Conservation (phyloP, 2,888 invertebrate species). For the Pollenia angustigena region DNA sequence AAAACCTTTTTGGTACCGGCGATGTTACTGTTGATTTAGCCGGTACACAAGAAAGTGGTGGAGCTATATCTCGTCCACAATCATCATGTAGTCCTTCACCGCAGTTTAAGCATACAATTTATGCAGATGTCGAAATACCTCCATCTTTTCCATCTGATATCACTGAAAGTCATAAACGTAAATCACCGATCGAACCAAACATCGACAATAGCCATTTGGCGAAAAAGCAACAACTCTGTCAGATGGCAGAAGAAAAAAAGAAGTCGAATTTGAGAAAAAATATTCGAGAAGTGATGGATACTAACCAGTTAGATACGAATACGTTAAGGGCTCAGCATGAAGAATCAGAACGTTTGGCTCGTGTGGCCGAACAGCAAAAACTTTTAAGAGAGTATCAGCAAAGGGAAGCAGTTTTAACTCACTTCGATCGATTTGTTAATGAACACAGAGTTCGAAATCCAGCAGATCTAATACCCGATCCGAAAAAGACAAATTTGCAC, state of each 20-base stretch:
- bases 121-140: conserved; percentile 9
- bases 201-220: conserved; percentile 53
- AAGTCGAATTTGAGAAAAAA: conserved; percentile 90
- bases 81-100: not conserved
- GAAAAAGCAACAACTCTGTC: conserved; percentile 62
- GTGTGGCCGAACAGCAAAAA: conserved; percentile 94
- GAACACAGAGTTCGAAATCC: conserved; percentile 68
- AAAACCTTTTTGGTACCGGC: not conserved
- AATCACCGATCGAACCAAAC: conserved; percentile 49
- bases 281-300: conserved; percentile 96
- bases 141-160: conserved; percentile 10
- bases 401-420: conserved; percentile 89
- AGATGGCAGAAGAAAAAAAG: conserved; percentile 78
- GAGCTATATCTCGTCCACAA: not conserved
- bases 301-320: conserved; percentile 95
- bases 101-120: not conserved
- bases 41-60: not conserved
- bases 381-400: conserved; percentile 92
- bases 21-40: not conserved
- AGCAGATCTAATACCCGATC: conserved; percentile 52
- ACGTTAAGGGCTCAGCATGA: conserved; percentile 96
- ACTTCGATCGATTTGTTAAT: conserved; percentile 79
- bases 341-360: conserved; percentile 93
- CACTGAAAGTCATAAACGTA: conserved; percentile 62
- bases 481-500: conserved; percentile 37